Conservation (phyloP, 2,113 vertebrate genomes). For the Clarias batrachus region DNA sequence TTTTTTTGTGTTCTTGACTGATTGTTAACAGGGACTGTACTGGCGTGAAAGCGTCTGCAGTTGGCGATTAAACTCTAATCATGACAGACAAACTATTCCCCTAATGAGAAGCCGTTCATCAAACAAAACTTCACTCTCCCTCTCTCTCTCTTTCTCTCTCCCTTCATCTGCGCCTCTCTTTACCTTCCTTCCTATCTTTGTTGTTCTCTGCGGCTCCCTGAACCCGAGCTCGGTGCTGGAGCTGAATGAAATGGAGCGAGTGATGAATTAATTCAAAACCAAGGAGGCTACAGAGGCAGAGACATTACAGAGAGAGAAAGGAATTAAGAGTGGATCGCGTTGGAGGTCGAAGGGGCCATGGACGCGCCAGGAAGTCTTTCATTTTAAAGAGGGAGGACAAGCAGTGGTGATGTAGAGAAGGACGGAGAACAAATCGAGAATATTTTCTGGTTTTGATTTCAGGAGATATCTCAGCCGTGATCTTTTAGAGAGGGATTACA, state of each 20-base stretch:
- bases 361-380: conserved; percentile 15
- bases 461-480: conserved; percentile 50
- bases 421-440: conserved; percentile 23
- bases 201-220: not conserved
- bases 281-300: conserved; percentile 11
- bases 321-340: conserved; percentile 9
- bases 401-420: conserved; percentile 36
- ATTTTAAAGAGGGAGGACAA: conserved; percentile 34
- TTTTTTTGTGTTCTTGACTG: not conserved
- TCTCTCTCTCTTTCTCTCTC: not conserved
- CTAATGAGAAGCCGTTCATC: conserved; percentile 26
- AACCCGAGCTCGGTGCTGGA: not conserved
- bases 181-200: not conserved
- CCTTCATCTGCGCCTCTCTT: not conserved
- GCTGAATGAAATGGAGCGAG: conserved; percentile 22
- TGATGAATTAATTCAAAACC: conserved; percentile 32
- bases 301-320: conserved; percentile 35
- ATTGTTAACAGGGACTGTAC: not conserved
- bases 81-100: conserved; percentile 20
- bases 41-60: not conserved
- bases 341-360: not conserved
- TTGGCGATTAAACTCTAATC: conserved; percentile 13
- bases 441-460: conserved; percentile 54
- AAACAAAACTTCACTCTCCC: not conserved
- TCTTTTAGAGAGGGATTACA: conserved; percentile 46